Evolutionary conservation across 2,797 vertebrate species (phyloP).

Genomic region (Premnoplex brunnescens): DNA sequence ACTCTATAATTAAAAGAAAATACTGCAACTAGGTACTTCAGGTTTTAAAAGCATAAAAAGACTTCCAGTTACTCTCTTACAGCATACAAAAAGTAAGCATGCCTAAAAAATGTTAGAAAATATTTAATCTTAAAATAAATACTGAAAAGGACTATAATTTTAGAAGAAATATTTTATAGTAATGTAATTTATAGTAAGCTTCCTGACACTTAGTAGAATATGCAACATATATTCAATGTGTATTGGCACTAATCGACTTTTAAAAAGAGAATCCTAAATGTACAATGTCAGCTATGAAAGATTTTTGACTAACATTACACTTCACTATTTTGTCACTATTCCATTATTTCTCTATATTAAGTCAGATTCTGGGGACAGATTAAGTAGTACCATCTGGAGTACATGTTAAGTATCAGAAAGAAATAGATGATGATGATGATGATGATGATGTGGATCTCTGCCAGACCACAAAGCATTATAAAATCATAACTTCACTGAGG

Average conservation of each 20-base stretch:
- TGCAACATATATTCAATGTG: neutral
- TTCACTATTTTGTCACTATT: neutral
- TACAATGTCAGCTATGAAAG: neutral
- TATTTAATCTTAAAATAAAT: neutral
- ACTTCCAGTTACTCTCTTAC: neutral
- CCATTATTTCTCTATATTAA: neutral
- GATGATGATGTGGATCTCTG: neutral
- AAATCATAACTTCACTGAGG: neutral
- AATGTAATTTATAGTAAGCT: neutral
- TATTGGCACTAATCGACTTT: neutral
- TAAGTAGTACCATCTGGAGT: neutral
- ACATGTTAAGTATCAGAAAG: neutral
- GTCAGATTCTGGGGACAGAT: neutral
- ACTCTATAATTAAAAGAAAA: neutral
- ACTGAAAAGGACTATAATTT: neutral
- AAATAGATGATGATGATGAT: neutral
- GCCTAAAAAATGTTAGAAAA: neutral
- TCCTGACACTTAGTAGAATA: neutral
- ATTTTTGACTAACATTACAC: neutral
- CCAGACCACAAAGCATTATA: constrained; percentile 38
- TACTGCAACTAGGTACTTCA: neutral
- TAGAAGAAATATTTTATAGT: neutral
- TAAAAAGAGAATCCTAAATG: neutral
- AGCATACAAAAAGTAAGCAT: neutral
- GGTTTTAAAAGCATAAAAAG: neutral